phyloP scores from a whole-genome alignment of 2,888 invertebrate genomes.

The Acheta domesticus region DNA sequence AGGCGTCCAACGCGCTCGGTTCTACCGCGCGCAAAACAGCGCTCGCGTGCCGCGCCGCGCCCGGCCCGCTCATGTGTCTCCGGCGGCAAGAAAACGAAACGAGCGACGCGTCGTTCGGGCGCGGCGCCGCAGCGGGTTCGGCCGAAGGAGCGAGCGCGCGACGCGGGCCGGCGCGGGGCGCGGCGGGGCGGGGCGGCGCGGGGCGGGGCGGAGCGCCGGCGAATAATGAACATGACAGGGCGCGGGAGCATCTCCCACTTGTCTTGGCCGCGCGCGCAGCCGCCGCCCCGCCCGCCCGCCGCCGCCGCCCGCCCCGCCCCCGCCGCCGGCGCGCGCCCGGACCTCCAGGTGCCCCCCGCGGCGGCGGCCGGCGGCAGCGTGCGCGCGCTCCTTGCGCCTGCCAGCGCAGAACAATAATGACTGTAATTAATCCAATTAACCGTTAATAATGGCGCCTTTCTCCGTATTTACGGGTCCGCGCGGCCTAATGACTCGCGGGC shows the following conservation, averaged over 20 bases:
- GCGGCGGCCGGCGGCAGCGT: background rate
- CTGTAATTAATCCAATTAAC: conserved; percentile 56
- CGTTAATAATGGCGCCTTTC: conserved; percentile 54
- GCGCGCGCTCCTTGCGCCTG: conserved; percentile 23
- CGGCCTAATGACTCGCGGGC: conserved; percentile 51
- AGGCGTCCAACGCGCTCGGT: too few relatives aligned
- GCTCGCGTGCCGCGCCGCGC: too few relatives aligned
- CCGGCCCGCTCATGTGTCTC: too few relatives aligned
- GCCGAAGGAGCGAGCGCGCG: background rate
- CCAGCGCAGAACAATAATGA: conserved; percentile 49
- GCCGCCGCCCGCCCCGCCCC: too few relatives aligned
- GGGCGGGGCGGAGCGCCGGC: background rate
- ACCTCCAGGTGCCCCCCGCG: too few relatives aligned
- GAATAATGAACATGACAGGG: conserved; percentile 10
- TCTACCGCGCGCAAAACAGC: too few relatives aligned
- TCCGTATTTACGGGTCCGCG: conserved; percentile 49
- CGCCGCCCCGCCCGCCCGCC: too few relatives aligned
- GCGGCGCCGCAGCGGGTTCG: too few relatives aligned
- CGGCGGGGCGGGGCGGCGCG: background rate
- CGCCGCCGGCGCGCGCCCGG: too few relatives aligned
- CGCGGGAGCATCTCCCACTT: background rate
- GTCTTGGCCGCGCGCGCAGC: background rate
- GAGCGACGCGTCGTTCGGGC: too few relatives aligned
- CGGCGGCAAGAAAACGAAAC: too few relatives aligned
- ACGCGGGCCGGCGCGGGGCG: too few relatives aligned